A percentile compares a stretch with the other conserved stretches of the same genome.
phyloP scores from a whole-genome alignment of 2,888 invertebrate species.

The Galerucella pusilla region DNA sequence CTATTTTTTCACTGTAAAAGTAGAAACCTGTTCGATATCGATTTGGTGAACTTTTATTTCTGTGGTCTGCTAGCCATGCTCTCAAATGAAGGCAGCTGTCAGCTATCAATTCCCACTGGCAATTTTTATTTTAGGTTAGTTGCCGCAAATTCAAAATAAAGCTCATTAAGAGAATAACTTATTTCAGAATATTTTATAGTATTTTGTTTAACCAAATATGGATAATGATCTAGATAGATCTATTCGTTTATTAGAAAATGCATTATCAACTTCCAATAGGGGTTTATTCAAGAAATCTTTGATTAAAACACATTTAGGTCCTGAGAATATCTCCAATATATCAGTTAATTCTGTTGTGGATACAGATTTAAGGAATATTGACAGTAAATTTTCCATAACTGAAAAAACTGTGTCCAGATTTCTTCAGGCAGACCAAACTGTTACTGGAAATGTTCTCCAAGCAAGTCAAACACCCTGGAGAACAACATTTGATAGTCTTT shows the following conservation, averaged over 20 bases:
- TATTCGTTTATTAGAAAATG: constrained; percentile 60
- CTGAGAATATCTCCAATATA: constrained; percentile 22
- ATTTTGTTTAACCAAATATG: constrained; percentile 47
- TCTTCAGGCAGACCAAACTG: constrained; percentile 50
- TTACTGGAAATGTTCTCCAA: constrained; percentile 58
- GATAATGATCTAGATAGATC: constrained; percentile 62
- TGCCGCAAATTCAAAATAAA: background rate
- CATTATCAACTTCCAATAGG: constrained; percentile 55
- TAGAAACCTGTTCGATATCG: too few species aligned
- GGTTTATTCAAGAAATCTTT: constrained; percentile 48
- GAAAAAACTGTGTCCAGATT: constrained; percentile 47
- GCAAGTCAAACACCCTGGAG: constrained; percentile 58
- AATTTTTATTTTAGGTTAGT: background rate
- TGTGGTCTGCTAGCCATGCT: background rate
- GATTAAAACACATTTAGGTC: constrained; percentile 15
- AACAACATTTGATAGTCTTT: constrained; percentile 59
- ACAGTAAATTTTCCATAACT: constrained; percentile 36
- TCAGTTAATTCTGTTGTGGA: constrained; percentile 47
- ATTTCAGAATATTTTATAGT: background rate
- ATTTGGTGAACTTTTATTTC: background rate
- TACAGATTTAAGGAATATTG: constrained; percentile 50
- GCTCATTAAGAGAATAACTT: background rate
- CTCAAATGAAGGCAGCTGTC: background rate
- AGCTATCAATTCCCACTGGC: background rate
- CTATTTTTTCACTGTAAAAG: too few species aligned